A percentile compares a stretch with the other conserved stretches of the same genome.
Evolutionary conservation across 2,888 invertebrate genomes (phyloP).

Genomic region (Leptogaster cylindrica): DNA sequence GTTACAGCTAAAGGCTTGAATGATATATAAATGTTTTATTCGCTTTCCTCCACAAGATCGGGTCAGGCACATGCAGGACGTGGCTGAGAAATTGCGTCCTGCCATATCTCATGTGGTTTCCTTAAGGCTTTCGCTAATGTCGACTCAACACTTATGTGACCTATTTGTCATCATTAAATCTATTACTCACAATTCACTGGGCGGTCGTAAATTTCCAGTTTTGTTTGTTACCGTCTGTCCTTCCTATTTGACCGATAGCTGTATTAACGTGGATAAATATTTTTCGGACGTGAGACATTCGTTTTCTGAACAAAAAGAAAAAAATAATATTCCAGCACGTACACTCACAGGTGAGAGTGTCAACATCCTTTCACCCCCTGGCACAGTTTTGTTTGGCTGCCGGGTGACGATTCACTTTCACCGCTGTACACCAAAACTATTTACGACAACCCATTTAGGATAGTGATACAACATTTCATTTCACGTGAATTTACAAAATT

Average conservation of each 20-base stretch:
- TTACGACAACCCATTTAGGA: too few species aligned
- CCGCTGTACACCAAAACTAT: too few species aligned
- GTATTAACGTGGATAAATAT: constrained; percentile 31
- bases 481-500: too few species aligned
- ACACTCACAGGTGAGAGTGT: not conserved
- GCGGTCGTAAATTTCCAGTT: constrained; percentile 11
- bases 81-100: not conserved
- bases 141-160: constrained; percentile 28
- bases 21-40: too few species aligned
- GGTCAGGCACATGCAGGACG: too few species aligned
- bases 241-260: constrained; percentile 8
- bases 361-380: too few species aligned
- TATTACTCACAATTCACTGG: constrained; percentile 31
- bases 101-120: constrained; percentile 25
- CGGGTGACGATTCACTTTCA: too few species aligned
- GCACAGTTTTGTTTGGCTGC: too few species aligned
- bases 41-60: too few species aligned
- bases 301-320: not conserved
- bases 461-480: too few species aligned
- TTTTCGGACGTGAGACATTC: constrained; percentile 25
- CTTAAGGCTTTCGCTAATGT: constrained; percentile 12
- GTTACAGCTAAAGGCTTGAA: too few species aligned
- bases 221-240: not conserved
- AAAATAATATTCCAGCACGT: not conserved
- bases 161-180: constrained; percentile 31